Evolutionary conservation across 2,888 invertebrate species (phyloP).

Genomic region (Drosophila helvetica): DNA sequence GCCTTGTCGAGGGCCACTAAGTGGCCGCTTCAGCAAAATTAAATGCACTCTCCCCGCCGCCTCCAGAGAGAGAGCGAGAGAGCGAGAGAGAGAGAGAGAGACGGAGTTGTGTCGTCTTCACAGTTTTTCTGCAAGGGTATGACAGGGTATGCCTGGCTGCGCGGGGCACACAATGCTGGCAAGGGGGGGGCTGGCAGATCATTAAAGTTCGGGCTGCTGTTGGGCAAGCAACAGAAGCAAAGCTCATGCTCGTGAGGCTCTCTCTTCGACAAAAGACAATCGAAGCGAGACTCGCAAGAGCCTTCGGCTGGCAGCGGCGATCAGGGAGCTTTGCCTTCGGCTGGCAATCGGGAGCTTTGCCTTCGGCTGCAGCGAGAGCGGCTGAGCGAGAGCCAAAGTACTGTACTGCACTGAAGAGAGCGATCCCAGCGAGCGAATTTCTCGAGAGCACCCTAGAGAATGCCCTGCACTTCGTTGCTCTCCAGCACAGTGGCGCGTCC

Average conservation of each 20-base stretch:
- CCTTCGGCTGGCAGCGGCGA: too few species aligned
- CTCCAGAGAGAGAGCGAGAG: too few species aligned
- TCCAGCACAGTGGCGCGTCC: background rate
- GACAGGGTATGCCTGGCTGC: conserved; percentile 12
- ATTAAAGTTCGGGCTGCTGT: background rate
- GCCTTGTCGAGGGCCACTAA: conserved; percentile 61
- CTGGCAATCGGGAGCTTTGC: too few species aligned
- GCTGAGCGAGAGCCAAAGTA: background rate
- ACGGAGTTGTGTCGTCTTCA: conserved; percentile 36
- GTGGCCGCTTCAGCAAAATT: conserved; percentile 74
- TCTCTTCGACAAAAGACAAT: background rate
- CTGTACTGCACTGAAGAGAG: background rate
- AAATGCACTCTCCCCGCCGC: conserved; percentile 65
- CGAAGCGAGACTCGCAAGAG: background rate
- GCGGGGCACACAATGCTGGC: background rate
- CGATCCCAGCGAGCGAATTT: background rate
- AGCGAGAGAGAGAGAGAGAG: conserved; percentile 1
- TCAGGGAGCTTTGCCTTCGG: background rate
- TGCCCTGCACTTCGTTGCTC: background rate
- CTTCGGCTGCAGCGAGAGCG: background rate
- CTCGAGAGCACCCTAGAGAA: background rate
- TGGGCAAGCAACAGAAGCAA: background rate
- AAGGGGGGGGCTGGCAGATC: background rate
- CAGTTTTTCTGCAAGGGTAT: conserved; percentile 20
- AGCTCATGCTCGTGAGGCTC: background rate